Percentiles rank a stretch among this genome's conserved stretches.
Evolutionary conservation across 2,888 invertebrate species (phyloP).

Genomic region (Tachina fera): DNA sequence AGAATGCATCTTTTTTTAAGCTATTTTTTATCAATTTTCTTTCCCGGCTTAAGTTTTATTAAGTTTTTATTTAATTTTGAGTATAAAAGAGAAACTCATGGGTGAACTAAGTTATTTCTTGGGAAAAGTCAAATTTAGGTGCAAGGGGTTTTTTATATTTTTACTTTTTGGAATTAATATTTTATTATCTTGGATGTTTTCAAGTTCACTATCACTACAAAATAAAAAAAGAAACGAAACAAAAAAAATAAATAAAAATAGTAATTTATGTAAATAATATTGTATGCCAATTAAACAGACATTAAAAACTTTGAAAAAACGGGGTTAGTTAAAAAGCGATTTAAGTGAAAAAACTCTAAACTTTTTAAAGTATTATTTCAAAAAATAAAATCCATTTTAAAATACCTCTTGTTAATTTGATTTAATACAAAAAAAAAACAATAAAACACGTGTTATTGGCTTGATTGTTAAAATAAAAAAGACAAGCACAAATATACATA

Average conservation of each 20-base stretch:
- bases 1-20: no score
- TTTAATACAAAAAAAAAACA: constrained; percentile 47
- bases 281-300: constrained; percentile 21
- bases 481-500: neutral
- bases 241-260: constrained; percentile 17
- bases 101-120: constrained; percentile 12
- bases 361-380: neutral
- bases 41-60: constrained; percentile 30
- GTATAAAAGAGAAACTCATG: constrained; percentile 22
- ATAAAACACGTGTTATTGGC: constrained; percentile 63
- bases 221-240: constrained; percentile 36
- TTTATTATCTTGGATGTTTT: constrained; percentile 53
- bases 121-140: neutral
- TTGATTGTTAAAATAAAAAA: constrained; percentile 1
- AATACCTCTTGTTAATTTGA: constrained; percentile 31
- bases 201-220: constrained; percentile 57
- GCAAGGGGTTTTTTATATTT: neutral
- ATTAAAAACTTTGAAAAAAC: neutral
- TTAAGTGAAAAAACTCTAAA: neutral
- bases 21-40: neutral
- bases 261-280: constrained; percentile 18
- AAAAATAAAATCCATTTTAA: neutral
- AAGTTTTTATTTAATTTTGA: neutral
- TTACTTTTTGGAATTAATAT: constrained; percentile 34
- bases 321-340: constrained; percentile 34